A percentile compares a stretch with the other conserved stretches of the same genome.
These are phyloP conservation scores for Drosophila nebulosa DNA, from an alignment of 1,140 invertebrate species.

Conservation along the genomic window DNA sequence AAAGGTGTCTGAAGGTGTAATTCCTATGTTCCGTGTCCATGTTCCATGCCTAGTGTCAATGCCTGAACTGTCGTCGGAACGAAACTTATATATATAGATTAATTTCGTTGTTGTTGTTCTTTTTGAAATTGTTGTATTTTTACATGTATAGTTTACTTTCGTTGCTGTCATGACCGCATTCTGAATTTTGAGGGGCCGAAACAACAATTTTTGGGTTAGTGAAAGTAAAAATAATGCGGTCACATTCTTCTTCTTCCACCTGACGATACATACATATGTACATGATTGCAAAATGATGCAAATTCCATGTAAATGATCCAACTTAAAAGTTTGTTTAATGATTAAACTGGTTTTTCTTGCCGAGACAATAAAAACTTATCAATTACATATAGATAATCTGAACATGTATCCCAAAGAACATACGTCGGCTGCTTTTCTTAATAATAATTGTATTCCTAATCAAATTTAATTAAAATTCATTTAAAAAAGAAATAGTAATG, in stretches of 20 bases:
- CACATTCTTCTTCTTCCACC: not conserved
- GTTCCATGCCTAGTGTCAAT: no score
- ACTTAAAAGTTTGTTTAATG: not conserved
- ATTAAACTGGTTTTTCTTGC: not conserved
- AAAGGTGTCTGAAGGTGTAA: not conserved
- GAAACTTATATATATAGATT: conserved; percentile 30
- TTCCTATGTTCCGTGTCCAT: not conserved
- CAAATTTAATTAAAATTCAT: no score
- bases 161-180: not conserved
- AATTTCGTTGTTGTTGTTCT: conserved; percentile 27
- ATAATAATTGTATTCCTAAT: not conserved
- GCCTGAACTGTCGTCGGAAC: conserved; percentile 15
- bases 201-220: not conserved
- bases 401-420: no score
- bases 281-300: not conserved
- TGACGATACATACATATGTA: not conserved
- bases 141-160: not conserved
- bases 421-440: no score
- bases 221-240: not conserved
- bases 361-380: not conserved
- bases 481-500: no score
- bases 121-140: conserved; percentile 30
- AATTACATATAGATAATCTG: not conserved
- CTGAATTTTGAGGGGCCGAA: not conserved
- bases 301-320: not conserved